Evolutionary conservation across 37 sponge, comb jelly and placozoan genomes (phyloP).

Genomic region (Halichondria panicea): DNA sequence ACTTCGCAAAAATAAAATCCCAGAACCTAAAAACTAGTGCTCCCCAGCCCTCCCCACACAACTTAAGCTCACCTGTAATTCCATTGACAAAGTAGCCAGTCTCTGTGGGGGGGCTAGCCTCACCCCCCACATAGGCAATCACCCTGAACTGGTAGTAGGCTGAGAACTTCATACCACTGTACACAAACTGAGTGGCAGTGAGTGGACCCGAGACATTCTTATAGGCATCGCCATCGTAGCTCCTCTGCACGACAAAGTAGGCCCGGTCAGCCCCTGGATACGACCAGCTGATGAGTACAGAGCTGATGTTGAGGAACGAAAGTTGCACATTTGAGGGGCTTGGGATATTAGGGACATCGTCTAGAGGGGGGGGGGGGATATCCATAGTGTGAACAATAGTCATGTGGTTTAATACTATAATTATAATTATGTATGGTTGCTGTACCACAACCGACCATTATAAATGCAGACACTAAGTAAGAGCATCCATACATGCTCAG

Average conservation of each 20-base stretch:
- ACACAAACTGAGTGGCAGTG: conserved; percentile 5
- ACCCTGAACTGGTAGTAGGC: conserved; percentile 46
- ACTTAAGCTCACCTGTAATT: conserved; percentile 17
- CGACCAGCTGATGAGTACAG: conserved; percentile 27
- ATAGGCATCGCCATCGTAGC: conserved; percentile 39
- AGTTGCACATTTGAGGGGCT: not conserved
- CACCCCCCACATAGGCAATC: conserved; percentile 1
- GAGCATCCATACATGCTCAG: no score
- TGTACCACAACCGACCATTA: no score
- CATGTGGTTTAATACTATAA: no score
- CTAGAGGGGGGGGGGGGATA: no score
- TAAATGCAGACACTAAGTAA: no score
- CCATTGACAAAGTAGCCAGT: conserved; percentile 30
- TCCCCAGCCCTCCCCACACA: no score
- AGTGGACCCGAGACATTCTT: not conserved
- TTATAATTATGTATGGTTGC: no score
- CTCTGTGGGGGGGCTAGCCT: conserved; percentile 10
- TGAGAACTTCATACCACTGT: conserved; percentile 3
- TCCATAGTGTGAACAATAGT: no score
- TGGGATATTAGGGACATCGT: conserved; percentile 4
- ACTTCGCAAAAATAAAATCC: no score
- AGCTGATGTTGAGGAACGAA: conserved; percentile 23
- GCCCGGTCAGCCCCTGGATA: conserved; percentile 2
- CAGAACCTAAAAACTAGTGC: no score
- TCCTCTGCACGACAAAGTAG: conserved; percentile 22